Base-by-base conservation (phyloP, 2,113 vertebrate genomes). In the Macquaria australasica region DNA sequence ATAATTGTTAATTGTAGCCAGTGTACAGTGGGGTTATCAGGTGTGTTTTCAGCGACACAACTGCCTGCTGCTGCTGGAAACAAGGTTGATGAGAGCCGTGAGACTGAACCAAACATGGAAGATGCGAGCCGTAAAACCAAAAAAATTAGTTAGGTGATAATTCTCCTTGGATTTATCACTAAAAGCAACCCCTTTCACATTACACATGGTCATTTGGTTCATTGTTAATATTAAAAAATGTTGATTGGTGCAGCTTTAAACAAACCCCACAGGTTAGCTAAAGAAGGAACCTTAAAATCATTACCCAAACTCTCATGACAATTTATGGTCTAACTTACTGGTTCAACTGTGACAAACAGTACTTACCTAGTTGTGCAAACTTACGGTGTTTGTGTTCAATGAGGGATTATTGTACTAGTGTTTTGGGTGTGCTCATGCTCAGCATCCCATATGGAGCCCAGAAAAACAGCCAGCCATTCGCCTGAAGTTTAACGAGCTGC, bases 61-160 rank as follows among this genome's bases (percentile, higher is more conserved):
- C 59, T 39, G 58, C 58, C 58, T 59, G 59, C 59, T 50, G 48
- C 59, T 62, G 60, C 34, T 39, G 60, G 34, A 63, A 63, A 39
- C 37, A 20, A 63, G 60, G 60, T 34, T 63, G 15, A 48, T 9
- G 34, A 39, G 34, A 63, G 62, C 34, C 10, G 16, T 63, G 60
- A 63, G 60, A 34, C 16, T 37, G 31, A 63, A 63, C 31, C 60
- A 37, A 64, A 39, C 31, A 39, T 20, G 20, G 7, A 21, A 9
- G 59, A 15, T 56, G 21, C 10, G 58, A 3, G 58, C 3, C 4
- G 3, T 31, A 60, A 48, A 31, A 31, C 28, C 28, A 31, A 43
- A 48, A 50, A 50, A 50, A 50, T 50, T 16, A 50, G 48, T 18
- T 50, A 50, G 59, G 59, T 62, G 59, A 31, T 59, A 15, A 18